phyloP scores from a whole-genome alignment of 2,113 vertebrate genomes.

The Melanerpes formicivorus region DNA sequence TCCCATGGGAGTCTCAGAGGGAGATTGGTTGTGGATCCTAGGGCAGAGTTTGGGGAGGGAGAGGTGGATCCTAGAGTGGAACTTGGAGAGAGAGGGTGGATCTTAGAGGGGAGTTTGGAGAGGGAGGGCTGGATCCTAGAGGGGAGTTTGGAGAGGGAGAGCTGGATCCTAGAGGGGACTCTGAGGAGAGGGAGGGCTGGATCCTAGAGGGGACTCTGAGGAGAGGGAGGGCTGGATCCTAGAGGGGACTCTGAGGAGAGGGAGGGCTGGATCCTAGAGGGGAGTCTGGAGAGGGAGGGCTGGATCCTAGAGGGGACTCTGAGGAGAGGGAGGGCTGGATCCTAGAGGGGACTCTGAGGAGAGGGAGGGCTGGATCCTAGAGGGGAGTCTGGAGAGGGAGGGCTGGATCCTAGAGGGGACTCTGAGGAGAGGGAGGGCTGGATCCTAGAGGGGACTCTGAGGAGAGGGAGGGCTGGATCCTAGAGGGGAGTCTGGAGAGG shows the following conservation, averaged over 20 bases:
- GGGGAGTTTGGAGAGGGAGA: neutral
- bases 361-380: rapidly evolving
- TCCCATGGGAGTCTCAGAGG: rapidly evolving
- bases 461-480: neutral
- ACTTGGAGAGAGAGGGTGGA: neutral
- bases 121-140: neutral
- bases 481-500: neutral
- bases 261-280: neutral
- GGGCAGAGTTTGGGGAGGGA: neutral
- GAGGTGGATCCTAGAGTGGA: neutral
- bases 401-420: neutral
- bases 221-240: neutral
- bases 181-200: neutral
- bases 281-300: neutral
- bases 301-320: neutral
- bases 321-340: neutral
- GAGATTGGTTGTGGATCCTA: neutral
- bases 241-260: neutral
- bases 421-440: neutral
- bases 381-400: neutral
- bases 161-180: neutral
- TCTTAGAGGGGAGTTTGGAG: neutral
- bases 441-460: neutral
- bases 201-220: neutral
- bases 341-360: neutral